Conservation (phyloP, 2,797 vertebrate genomes). For the Urophycis tenuis region DNA sequence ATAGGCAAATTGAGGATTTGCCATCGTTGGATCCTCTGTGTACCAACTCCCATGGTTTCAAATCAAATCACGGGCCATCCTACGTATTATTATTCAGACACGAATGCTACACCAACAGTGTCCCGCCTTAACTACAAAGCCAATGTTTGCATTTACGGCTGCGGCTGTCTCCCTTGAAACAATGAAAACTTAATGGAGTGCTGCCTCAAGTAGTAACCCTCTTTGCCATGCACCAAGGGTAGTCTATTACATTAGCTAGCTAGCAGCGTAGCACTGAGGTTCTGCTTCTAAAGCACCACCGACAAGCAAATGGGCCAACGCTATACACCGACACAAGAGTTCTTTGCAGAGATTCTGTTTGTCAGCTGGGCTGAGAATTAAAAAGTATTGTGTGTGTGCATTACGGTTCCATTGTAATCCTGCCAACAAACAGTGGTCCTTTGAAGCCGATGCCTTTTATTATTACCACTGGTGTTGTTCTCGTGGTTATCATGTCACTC, state of each 20-base stretch:
- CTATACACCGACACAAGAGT: neutral
- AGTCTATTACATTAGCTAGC: neutral
- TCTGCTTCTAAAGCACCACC: neutral
- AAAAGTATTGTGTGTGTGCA: neutral
- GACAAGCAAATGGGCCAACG: neutral
- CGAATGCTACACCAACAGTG: neutral
- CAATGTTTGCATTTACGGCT: slow-evolving; percentile 1
- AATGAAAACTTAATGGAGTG: neutral
- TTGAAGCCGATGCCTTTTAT: neutral
- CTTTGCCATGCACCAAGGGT: neutral
- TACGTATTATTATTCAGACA: slow-evolving; percentile 1
- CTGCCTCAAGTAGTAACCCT: neutral
- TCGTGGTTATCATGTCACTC: neutral
- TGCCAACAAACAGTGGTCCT: neutral
- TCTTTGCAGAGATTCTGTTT: neutral
- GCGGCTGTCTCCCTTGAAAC: neutral
- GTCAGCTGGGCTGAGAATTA: neutral
- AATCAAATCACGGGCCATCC: neutral
- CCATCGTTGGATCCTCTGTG: neutral
- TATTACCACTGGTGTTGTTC: neutral
- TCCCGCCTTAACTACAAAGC: neutral
- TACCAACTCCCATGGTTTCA: neutral
- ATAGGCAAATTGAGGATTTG: slow-evolving; percentile 1
- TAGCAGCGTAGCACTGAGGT: neutral
- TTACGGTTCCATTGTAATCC: neutral